Conservation (phyloP, 2,113 vertebrate species). For the Tautogolabrus adspersus region DNA sequence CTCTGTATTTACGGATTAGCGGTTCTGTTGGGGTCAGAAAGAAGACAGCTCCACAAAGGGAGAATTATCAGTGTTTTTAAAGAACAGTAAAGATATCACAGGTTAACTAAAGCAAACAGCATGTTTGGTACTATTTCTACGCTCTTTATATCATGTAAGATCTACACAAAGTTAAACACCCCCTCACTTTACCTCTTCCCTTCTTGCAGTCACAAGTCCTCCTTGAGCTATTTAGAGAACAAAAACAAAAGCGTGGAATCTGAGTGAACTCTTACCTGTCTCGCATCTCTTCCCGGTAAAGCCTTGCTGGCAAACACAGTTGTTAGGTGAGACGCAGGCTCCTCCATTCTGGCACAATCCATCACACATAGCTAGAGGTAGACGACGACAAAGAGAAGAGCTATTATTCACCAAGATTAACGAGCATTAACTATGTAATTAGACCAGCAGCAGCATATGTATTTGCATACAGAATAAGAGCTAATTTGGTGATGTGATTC, state of each 20-base stretch:
- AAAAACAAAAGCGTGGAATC: background rate
- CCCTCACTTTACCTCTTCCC: background rate
- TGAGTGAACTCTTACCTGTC: conserved; percentile 86
- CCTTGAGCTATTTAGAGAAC: conserved; percentile 27
- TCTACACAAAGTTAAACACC: conserved; percentile 5
- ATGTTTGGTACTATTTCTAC: background rate
- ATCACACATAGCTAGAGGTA: conserved; percentile 93
- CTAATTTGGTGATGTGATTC: conserved; percentile 78
- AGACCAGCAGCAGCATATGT: conserved; percentile 71
- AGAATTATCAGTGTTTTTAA: conserved; percentile 26
- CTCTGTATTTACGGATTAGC: conserved; percentile 42
- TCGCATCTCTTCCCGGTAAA: conserved; percentile 96
- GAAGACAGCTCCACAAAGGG: conserved; percentile 18
- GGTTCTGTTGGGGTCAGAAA: conserved; percentile 38
- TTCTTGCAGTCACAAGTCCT: conserved; percentile 1
- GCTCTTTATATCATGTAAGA: conserved; percentile 2
- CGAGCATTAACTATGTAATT: conserved; percentile 76
- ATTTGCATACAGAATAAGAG: conserved; percentile 77
- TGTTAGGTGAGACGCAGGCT: conserved; percentile 92
- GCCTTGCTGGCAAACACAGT: conserved; percentile 94
- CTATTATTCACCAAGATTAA: conserved; percentile 76
- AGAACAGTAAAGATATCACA: background rate
- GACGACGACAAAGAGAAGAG: conserved; percentile 40
- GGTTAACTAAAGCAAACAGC: conserved; percentile 20
- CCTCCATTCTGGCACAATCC: conserved; percentile 95